A percentile compares a stretch with the other conserved stretches of the same genome.
Conservation (phyloP, 2,888 invertebrate genomes). For the Scelioninae gen. 1 region DNA sequence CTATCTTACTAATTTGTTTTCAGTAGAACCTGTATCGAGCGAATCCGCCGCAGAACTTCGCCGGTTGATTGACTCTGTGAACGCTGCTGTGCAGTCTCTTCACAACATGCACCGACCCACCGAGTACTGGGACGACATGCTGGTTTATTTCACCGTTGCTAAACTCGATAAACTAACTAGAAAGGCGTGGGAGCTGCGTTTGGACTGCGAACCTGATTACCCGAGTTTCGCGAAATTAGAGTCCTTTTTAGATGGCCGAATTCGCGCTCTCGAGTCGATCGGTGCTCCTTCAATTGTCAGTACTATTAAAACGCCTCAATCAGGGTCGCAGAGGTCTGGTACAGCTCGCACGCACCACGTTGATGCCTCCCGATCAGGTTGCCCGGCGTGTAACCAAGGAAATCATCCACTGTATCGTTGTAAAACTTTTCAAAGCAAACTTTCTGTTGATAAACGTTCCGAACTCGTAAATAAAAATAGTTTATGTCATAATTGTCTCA, state of each 20-base stretch:
- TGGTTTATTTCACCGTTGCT: background rate
- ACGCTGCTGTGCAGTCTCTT: background rate
- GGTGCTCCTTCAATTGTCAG: no score
- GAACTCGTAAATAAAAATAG: background rate
- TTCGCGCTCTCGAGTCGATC: no score
- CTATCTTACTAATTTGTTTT: background rate
- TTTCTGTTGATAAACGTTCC: background rate
- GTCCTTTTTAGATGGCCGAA: no score
- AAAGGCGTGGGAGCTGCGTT: constrained; percentile 5
- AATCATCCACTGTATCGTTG: background rate
- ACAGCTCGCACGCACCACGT: no score
- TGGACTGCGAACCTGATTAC: background rate
- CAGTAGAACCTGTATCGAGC: background rate
- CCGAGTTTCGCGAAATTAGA: no score
- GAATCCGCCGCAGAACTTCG: background rate
- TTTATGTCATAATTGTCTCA: constrained; percentile 22
- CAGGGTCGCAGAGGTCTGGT: no score
- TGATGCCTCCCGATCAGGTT: no score
- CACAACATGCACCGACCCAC: background rate
- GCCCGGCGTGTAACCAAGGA: no score
- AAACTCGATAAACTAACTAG: background rate
- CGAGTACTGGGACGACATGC: constrained; percentile 4
- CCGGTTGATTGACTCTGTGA: background rate
- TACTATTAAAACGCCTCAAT: no score
- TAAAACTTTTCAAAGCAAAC: background rate